Base-by-base conservation (phyloP, 2,797 vertebrate species). In the Lepilemur ruficaudatus region DNA sequence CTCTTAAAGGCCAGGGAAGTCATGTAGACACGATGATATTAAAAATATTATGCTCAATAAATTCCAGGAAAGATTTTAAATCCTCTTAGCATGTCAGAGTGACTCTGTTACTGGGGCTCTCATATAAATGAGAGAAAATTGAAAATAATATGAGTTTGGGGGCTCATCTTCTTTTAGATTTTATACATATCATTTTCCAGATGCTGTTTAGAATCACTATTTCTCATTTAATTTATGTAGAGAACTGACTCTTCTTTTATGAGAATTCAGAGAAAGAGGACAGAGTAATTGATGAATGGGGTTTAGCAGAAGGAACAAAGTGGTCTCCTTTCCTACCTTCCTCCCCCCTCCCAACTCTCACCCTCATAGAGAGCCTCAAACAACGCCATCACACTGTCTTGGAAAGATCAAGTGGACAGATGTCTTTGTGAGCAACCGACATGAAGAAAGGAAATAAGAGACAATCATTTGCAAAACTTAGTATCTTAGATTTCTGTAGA, bases 71-170 rank as follows among this genome's bases (percentile, higher is more conserved):
- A 84, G 65, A 75, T 83, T 59, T 85, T 55, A 95, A 90, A 82
- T 73, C 50, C 41, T 57, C 30, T 72, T 91, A 55, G 28, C 59
- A 86, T 75, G 83, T 95, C 50, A 86, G 59, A 25, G 30, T 80
- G 73, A 96, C 78, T 61, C 52, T 67, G 35, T 92, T 92, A 85
- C 57, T 59, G 12, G 23, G 25, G 11, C 46, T 82, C 67, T 90
- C 78, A 88, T 82, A 91, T 69, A 93, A 93, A 88, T 89, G 32
- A 92, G 81, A 83, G 28, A 89, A 88, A 88, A 86, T 87, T 22
- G 67, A 80, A 85, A 93, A 70, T 46, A 73, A 57, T 22, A 65
- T 89, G 20, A 15, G 46, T 43, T 79, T 82, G 30, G 15, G 20
- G 50, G 17, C 15, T 69, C 30, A 32, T 78, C 88, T 95, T 84